Evolutionary conservation across 2,888 invertebrate species (phyloP), one percentile per base, ranked within the genome.

Genomic region (Bugula neritina): DNA sequence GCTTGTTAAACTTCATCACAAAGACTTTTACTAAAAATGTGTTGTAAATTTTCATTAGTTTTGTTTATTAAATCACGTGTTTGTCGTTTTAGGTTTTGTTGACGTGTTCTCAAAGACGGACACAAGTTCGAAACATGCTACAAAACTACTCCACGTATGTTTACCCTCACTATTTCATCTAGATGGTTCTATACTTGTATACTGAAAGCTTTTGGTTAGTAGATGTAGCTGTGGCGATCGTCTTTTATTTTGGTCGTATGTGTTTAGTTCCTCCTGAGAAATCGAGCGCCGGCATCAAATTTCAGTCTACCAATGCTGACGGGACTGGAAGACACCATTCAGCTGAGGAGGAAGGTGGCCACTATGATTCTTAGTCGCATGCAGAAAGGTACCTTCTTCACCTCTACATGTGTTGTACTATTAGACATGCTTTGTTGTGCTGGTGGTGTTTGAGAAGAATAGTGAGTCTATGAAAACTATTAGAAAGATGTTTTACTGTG

Each of bases 101-200:
- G 83, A 83, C 77, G 80, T 83, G 1, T 83, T 80, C 74, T 79
- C 80, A 23, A 80, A 81, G 34, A 79, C 78, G 35, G 76, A 80
- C 74, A 76, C 77, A 23, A 79, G 81, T 5, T 77, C 76, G 58
- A 78, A 80, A 71, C 83, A 83, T 75, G 81, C 81, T 34, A 76
- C 77, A 31, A 78, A 79, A 73, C 77, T 83, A 25, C 77, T 82
- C 5, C 80, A 81, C 77, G 82, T 82, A 71, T 72, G 72, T 72
- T 17, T 3, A 1, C 27, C n/a, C n/a, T n/a, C n/a, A n/a, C n/a
- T n/a, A n/a, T n/a, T n/a, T n/a, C n/a, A n/a, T n/a, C n/a, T n/a
- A n/a, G n/a, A n/a, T n/a, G n/a, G n/a, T n/a, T n/a, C n/a, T n/a
- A n/a, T n/a, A n/a, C n/a, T n/a, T n/a, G n/a, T n/a, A n/a, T n/a